Evolutionary conservation across 2,888 invertebrate genomes (phyloP), one percentile per base, ranked within the genome.

Genomic region (Metalampra italica): DNA sequence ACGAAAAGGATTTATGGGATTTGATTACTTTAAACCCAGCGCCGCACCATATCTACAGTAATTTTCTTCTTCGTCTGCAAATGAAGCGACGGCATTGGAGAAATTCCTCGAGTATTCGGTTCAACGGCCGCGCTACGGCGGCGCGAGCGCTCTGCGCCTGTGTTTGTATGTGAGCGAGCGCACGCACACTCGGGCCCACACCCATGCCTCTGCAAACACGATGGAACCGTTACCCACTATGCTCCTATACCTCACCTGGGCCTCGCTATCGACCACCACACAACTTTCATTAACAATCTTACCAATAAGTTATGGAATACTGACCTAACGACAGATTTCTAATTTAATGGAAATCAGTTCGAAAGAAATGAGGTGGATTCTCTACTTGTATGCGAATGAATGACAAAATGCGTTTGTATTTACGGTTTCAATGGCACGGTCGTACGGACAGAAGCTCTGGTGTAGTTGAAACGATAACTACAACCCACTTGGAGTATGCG

Each of bases 21-120:
- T 7, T 39, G 9, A 32, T 39, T 34, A 39, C 32, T 40, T 29
- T 30, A 43, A 47, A 49, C 47, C 54, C 44, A 47, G 56, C 57
- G 49, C 61, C 61, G 56, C 62, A 62, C 68, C n/a, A n/a, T 66
- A 73, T 65, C 72, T 71, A 68, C 67, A 64, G 72, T 77, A 75
- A 77, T 82, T 78, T 79, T 80, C 81, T 73, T 79, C 74, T 78
- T 76, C 77, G 75, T 73, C 80, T 75, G 74, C 77, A 73, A 78
- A 62, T 64, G 64, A 60, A 73, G 75, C 72, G 71, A 73, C 72
- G 75, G 68, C 72, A 71, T 75, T 82, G 81, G 87, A 89, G 89
- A 89, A 88, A 89, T 89, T 88, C 88, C 87, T 87, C 72, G 68
- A 76, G 85, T 83, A 80, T 83, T 82, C 85, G 86, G 88, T 88